phyloP scores from a whole-genome alignment of 2,113 vertebrate genomes.

The Caracal caracal region DNA sequence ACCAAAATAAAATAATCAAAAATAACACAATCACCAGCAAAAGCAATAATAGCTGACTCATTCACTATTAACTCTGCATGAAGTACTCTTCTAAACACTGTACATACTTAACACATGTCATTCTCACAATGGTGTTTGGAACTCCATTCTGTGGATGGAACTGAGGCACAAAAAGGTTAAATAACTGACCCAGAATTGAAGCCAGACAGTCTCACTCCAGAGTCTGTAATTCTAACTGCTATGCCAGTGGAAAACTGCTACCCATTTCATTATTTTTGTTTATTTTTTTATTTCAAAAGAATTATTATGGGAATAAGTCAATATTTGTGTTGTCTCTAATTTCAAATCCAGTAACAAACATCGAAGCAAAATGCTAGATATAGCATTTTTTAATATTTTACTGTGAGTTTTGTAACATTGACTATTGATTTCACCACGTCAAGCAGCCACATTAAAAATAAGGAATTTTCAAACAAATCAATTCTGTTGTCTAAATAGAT shows the following conservation, averaged over 20 bases:
- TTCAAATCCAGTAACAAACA: conserved; percentile 25
- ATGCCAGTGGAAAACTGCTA: neutral
- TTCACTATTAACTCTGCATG: neutral
- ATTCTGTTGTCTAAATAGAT: neutral
- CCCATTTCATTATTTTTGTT: neutral
- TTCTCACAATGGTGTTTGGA: neutral
- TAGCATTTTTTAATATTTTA: neutral
- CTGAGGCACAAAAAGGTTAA: neutral
- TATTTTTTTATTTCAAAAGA: neutral
- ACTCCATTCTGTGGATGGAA: neutral
- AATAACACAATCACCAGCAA: neutral
- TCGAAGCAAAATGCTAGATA: neutral
- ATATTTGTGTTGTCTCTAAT: neutral
- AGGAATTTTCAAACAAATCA: neutral
- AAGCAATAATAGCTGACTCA: neutral
- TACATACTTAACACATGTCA: neutral
- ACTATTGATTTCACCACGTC: neutral
- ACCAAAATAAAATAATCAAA: neutral
- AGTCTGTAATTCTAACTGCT: neutral
- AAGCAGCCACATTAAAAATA: neutral
- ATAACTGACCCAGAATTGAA: neutral
- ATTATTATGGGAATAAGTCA: neutral
- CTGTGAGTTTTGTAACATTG: neutral
- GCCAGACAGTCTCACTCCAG: neutral
- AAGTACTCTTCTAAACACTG: neutral